These are phyloP conservation scores for Nemopilema nomurai DNA, from an alignment of 30 jellyfish, hydroid and myxozoan genomes.

Conservation along the genomic window DNA sequence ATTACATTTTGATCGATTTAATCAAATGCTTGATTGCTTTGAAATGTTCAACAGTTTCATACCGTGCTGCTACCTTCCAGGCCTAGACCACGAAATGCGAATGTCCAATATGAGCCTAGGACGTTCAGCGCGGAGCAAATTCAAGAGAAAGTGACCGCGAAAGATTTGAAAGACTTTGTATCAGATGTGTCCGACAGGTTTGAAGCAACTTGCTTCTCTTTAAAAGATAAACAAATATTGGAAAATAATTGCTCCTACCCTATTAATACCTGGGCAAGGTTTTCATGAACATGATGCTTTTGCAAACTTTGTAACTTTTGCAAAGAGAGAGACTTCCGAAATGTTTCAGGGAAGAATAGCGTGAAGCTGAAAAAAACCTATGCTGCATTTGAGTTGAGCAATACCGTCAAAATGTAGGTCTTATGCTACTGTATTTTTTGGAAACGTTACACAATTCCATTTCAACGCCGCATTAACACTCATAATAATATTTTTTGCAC, in stretches of 20 bases:
- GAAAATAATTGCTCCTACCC: too few species aligned
- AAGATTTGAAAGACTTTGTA: slow-evolving; percentile 42
- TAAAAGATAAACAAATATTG: too few species aligned
- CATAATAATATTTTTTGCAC: not conserved
- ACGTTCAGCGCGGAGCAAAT: slow-evolving; percentile 12
- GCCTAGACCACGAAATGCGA: slow-evolving; percentile 85
- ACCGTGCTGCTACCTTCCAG: slow-evolving; percentile 3
- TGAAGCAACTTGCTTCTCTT: too few species aligned
- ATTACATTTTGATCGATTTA: not conserved
- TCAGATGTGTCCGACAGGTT: slow-evolving; percentile 68
- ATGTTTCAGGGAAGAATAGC: too few species aligned
- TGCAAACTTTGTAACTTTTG: too few species aligned
- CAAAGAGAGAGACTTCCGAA: too few species aligned
- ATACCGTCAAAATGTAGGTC: too few species aligned
- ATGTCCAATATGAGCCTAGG: slow-evolving; percentile 78
- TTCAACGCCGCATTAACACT: not conserved
- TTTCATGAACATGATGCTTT: too few species aligned
- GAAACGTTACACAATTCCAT: not conserved
- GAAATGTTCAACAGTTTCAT: not conserved
- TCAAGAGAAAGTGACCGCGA: slow-evolving; percentile 10
- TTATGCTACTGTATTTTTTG: too few species aligned
- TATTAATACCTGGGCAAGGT: too few species aligned
- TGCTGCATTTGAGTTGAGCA: too few species aligned
- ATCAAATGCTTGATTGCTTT: not conserved
- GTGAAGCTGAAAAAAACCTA: too few species aligned